A percentile compares a stretch with the other conserved stretches of the same genome.
These are phyloP conservation scores for Phengaris arion DNA, from an alignment of 2,888 invertebrate genomes.

Conservation along the genomic window DNA sequence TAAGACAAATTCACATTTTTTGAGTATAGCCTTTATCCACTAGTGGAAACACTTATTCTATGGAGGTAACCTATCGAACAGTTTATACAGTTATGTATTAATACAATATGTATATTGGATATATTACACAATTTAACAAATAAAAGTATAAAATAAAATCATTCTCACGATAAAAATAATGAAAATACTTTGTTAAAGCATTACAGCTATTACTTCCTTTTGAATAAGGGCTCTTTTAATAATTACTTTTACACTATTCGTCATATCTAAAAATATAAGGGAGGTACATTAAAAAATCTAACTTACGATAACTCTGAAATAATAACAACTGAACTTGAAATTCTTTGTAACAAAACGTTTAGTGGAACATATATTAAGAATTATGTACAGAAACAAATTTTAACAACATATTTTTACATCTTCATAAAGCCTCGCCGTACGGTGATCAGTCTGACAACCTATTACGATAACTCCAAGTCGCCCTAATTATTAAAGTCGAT, in stretches of 20 bases:
- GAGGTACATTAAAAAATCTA: not conserved
- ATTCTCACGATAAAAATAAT: constrained; percentile 31
- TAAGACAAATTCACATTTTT: constrained; percentile 64
- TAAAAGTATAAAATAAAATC: constrained; percentile 28
- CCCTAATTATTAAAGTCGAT: constrained; percentile 49
- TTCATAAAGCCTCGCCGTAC: constrained; percentile 44
- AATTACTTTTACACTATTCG: not conserved
- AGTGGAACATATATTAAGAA: constrained; percentile 47
- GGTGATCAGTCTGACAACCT: constrained; percentile 23
- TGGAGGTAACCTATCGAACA: constrained; percentile 62
- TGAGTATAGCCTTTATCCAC: constrained; percentile 70
- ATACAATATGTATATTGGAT: constrained; percentile 60
- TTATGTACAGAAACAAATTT: constrained; percentile 71
- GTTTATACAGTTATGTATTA: constrained; percentile 59
- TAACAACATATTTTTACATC: constrained; percentile 54
- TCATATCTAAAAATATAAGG: not conserved
- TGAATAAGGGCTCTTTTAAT: not conserved
- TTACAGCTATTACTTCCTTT: not conserved
- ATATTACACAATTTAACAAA: constrained; percentile 56
- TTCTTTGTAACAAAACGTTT: constrained; percentile 9
- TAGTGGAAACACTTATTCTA: constrained; percentile 68
- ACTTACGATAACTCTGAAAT: constrained; percentile 44
- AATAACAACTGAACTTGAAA: constrained; percentile 47
- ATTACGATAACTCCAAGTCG: constrained; percentile 60
- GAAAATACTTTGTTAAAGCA: constrained; percentile 12